Evolutionary conservation across 2,888 invertebrate species (phyloP).

Genomic region (Calameuta pallipes): DNA sequence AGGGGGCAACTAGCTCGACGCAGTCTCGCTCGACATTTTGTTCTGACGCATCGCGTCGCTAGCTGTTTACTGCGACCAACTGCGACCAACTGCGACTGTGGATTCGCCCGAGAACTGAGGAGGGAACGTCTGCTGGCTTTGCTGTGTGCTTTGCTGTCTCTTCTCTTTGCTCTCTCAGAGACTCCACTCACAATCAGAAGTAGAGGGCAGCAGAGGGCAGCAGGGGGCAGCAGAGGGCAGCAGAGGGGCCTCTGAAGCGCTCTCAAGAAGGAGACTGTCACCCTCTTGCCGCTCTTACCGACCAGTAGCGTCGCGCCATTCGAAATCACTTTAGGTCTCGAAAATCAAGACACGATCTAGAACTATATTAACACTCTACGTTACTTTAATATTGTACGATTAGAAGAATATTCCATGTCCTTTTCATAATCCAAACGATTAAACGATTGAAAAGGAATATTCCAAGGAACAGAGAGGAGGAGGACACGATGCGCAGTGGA

Average conservation of each 20-base stretch:
- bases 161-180: background rate
- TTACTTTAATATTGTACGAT: background rate
- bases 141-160: conserved; percentile 16
- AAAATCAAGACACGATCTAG: background rate
- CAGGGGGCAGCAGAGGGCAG: no score
- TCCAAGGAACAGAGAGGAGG: no score
- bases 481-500: background rate
- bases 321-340: background rate
- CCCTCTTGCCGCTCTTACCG: no score
- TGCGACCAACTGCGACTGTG: conserved; percentile 35
- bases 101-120: conserved; percentile 36
- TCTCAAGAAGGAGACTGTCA: no score
- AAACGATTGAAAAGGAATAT: no score
- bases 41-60: conserved; percentile 58
- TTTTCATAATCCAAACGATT: background rate
- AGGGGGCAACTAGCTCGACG: conserved; percentile 37
- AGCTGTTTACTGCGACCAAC: conserved; percentile 57
- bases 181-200: conserved; percentile 21
- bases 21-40: conserved; percentile 47
- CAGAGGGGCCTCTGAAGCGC: background rate
- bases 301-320: background rate
- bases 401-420: background rate
- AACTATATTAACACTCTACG: background rate
- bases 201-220: no score
- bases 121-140: conserved; percentile 39